A percentile compares a stretch with the other conserved stretches of the same genome.
phyloP scores from a whole-genome alignment of 2,113 vertebrate species.

The Grallaria varia region DNA sequence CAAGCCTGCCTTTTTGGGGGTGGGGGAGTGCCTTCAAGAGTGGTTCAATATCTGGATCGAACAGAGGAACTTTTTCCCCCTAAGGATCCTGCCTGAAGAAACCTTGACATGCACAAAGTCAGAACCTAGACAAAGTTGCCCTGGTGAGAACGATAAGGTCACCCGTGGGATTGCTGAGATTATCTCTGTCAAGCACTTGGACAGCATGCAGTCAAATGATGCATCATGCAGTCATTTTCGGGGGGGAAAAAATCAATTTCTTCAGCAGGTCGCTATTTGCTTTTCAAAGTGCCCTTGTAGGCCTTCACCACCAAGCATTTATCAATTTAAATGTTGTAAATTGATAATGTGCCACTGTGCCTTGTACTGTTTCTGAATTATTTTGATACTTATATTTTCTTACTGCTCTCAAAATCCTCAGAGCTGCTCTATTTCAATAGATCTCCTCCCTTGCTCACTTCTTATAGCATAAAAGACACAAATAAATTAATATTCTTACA shows the following conservation, averaged over 20 bases:
- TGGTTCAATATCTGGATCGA: constrained; percentile 86
- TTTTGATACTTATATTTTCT: constrained; percentile 80
- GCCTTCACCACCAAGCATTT: constrained; percentile 87
- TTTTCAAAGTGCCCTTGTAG: constrained; percentile 97
- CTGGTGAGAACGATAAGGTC: constrained; percentile 91
- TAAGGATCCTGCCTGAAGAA: constrained; percentile 83
- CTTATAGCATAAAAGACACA: constrained; percentile 49
- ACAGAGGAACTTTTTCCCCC: constrained; percentile 82
- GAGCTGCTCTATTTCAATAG: constrained; percentile 62
- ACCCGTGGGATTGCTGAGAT: constrained; percentile 90
- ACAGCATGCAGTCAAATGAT: constrained; percentile 93
- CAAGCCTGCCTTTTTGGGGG: constrained; percentile 64
- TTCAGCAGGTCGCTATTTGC: constrained; percentile 90
- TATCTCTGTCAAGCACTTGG: constrained; percentile 96
- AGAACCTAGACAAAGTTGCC: constrained; percentile 84
- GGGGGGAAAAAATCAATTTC: constrained; percentile 88
- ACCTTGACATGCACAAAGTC: constrained; percentile 91
- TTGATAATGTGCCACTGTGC: constrained; percentile 86
- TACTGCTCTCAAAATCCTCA: constrained; percentile 71
- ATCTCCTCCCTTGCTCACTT: constrained; percentile 47
- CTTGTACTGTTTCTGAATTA: constrained; percentile 84
- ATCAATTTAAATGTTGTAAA: constrained; percentile 96
- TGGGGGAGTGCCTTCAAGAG: constrained; percentile 55
- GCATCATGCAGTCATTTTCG: constrained; percentile 92
- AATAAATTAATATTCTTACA: constrained; percentile 64